Evolutionary conservation across 2,888 invertebrate genomes (phyloP), one percentile per base, ranked within the genome.

Genomic region (Mesorhabditis sp.): DNA sequence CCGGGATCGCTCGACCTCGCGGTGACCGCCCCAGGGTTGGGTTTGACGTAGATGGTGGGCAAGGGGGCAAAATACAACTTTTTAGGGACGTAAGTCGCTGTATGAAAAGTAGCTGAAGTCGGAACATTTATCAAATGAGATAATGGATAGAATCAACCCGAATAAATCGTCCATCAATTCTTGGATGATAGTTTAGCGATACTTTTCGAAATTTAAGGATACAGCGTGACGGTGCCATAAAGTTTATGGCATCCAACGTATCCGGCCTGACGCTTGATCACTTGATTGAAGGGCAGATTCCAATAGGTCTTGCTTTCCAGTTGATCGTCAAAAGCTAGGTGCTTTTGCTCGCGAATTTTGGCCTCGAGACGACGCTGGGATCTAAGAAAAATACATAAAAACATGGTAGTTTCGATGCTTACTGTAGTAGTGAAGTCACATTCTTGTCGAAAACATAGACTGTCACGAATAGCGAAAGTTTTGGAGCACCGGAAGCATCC

Each of bases 361-460:
- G 72, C 42, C 66, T 78, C 78, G n/a, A 78, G 65, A 58, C 75
- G 76, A 7, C 78, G 62, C 72, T 78, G 78, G 42, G 78, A 74
- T 4, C 76, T 76, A 70, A 45, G 70, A 70, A 28, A 62, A 28
- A 13, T 42, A 50, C 13, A 50, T 50, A 1, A 13, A 50, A 50
- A 10, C 58, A 50, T 50, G 58, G 7, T 0, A n/a, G n/a, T 50
- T 13, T 28, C n/a, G 63, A 28, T 28, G 63, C 74, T 65, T 69
- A 76, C 71, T 72, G 72, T 28, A 78, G 67, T 42, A 78, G 71
- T 58, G 75, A 75, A 45, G 67, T 68, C 44, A 78, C 75, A 71
- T 80, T 75, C 58, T 76, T 81, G 72, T 83, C 84, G 71, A 83
- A 83, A 42, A 84, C 71, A 70, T 84, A 83, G 13, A 83, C 79